phyloP scores from a whole-genome alignment of 2,113 vertebrate species.

The Saimiri boliviensis region DNA sequence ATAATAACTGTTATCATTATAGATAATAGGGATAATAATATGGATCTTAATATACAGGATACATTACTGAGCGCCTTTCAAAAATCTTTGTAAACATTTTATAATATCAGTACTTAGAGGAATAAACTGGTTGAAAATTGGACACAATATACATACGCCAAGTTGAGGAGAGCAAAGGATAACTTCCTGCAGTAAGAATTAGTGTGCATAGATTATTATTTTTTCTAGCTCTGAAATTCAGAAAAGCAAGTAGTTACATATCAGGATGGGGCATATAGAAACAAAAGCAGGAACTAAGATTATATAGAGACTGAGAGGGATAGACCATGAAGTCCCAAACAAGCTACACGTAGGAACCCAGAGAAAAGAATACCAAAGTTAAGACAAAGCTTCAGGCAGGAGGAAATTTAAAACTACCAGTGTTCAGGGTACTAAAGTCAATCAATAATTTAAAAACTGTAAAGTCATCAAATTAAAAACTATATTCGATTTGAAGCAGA shows the following conservation, averaged over 20 bases:
- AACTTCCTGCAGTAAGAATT: neutral
- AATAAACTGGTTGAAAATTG: neutral
- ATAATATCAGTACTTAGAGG: neutral
- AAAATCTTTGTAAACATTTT: conserved; percentile 72
- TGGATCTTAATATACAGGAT: conserved; percentile 74
- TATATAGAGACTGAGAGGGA: neutral
- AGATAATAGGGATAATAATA: neutral
- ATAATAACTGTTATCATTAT: neutral
- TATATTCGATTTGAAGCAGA: neutral
- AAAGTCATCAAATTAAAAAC: conserved; percentile 24
- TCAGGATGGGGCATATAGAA: neutral
- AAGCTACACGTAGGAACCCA: neutral
- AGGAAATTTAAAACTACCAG: neutral
- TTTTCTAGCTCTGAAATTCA: conserved; percentile 7
- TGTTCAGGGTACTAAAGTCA: neutral
- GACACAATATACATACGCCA: neutral
- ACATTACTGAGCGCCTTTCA: conserved; percentile 71
- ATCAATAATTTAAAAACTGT: neutral
- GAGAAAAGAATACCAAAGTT: neutral
- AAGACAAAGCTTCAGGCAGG: conserved; percentile 13
- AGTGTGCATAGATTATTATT: neutral
- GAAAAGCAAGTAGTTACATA: neutral
- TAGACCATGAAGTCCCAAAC: neutral
- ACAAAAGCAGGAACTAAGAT: neutral
- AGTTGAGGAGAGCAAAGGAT: neutral